phyloP scores from a whole-genome alignment of 2,888 invertebrate species.

The Stenchaetothrips biformis region DNA sequence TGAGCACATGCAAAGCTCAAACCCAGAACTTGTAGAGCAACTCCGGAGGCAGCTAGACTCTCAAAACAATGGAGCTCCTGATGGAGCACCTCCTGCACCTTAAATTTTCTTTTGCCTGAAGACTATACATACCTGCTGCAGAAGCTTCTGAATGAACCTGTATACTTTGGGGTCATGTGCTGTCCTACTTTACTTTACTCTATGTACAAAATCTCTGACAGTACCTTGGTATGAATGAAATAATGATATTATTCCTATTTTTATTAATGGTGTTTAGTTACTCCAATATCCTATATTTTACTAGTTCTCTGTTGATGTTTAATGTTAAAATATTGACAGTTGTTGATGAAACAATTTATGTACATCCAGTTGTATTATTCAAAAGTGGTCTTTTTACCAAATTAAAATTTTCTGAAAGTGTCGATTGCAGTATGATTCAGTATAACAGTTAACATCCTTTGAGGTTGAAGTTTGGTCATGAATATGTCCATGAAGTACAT shows the following conservation, averaged over 20 bases:
- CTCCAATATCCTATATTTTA: slow-evolving; percentile 2
- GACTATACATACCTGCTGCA: background rate
- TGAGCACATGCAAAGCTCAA: slow-evolving; percentile 72
- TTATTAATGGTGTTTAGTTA: background rate
- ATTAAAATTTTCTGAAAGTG: no score
- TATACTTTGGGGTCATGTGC: no score
- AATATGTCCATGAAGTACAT: no score
- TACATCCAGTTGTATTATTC: background rate
- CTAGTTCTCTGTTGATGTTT: background rate
- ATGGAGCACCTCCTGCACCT: background rate
- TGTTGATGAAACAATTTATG: background rate
- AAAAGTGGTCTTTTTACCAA: background rate
- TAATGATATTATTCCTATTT: background rate
- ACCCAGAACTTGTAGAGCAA: slow-evolving; percentile 78
- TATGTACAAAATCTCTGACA: background rate
- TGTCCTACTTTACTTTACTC: background rate
- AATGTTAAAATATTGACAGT: background rate
- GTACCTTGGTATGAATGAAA: background rate
- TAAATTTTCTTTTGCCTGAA: background rate
- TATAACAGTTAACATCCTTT: no score
- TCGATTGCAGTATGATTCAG: no score
- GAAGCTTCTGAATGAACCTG: no score
- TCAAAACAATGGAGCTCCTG: background rate
- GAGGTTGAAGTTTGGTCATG: no score
- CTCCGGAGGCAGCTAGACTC: slow-evolving; percentile 57